Percentiles rank a stretch among this genome's conserved stretches.
phyloP scores from a whole-genome alignment of 2,888 invertebrate genomes.

The Caenorhabditis becei region DNA sequence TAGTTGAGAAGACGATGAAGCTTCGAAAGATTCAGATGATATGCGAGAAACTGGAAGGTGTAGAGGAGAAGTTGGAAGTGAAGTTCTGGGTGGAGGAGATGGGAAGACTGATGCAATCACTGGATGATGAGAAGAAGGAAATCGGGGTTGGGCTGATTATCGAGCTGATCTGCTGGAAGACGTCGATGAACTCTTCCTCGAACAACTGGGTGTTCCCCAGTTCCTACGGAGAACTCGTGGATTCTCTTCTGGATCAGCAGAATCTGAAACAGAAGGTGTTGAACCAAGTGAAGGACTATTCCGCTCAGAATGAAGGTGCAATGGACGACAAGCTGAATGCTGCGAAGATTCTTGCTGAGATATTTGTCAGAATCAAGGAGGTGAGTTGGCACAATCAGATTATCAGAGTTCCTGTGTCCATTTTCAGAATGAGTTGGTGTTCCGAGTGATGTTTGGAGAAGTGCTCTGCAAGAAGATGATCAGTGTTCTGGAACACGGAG shows the following conservation, averaged over 20 bases:
- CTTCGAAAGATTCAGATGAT: constrained; percentile 29
- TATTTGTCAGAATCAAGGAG: not conserved
- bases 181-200: not conserved
- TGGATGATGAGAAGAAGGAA: not conserved
- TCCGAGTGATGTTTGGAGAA: not conserved
- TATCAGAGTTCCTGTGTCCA: not conserved
- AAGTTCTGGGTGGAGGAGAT: constrained; percentile 24
- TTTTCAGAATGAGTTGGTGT: not conserved
- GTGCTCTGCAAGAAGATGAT: constrained; percentile 6
- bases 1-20: not conserved
- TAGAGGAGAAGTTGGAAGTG: not conserved
- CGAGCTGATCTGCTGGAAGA: constrained; percentile 22
- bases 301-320: not conserved
- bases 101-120: not conserved
- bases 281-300: not conserved
- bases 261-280: not conserved
- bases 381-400: not conserved
- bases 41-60: constrained; percentile 12
- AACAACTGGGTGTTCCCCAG: not conserved
- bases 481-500: not conserved
- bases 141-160: constrained; percentile 21
- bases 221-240: not conserved
- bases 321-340: not conserved
- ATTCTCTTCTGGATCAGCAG: not conserved
- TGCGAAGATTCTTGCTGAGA: not conserved